phyloP scores from a whole-genome alignment of 2,113 vertebrate genomes.

The Tauraco erythrolophus region DNA sequence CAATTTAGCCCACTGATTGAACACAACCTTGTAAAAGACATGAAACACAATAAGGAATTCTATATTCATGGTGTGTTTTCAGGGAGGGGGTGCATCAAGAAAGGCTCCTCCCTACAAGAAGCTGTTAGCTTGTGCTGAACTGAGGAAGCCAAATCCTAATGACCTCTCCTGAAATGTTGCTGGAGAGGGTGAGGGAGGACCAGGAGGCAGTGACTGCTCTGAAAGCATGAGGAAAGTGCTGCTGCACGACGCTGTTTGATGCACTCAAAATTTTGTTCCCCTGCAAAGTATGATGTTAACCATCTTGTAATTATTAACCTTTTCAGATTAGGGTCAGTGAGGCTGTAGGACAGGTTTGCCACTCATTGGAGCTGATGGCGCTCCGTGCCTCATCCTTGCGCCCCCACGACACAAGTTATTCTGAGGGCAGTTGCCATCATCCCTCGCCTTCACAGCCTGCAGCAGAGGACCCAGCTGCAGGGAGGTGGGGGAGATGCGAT shows the following conservation, averaged over 20 bases:
- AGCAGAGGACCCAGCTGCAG: accelerated
- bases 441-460: not conserved
- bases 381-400: not conserved
- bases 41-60: not conserved
- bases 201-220: not conserved
- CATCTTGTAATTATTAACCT: not conserved
- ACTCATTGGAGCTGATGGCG: accelerated
- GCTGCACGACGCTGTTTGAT: accelerated
- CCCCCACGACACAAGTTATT: accelerated
- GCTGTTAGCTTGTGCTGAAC: not conserved
- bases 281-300: not conserved
- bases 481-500: not conserved
- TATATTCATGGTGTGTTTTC: not conserved
- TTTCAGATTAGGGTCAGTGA: not conserved
- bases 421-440: not conserved
- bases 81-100: not conserved
- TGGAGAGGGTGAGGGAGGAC: accelerated
- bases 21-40: not conserved
- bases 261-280: not conserved
- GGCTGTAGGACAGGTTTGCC: not conserved
- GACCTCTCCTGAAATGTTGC: not conserved
- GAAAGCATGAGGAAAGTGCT: not conserved
- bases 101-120: not conserved
- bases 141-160: not conserved
- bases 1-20: not conserved